Conservation (phyloP, 2,113 vertebrate species). For the Neopipo cinnamomea region DNA sequence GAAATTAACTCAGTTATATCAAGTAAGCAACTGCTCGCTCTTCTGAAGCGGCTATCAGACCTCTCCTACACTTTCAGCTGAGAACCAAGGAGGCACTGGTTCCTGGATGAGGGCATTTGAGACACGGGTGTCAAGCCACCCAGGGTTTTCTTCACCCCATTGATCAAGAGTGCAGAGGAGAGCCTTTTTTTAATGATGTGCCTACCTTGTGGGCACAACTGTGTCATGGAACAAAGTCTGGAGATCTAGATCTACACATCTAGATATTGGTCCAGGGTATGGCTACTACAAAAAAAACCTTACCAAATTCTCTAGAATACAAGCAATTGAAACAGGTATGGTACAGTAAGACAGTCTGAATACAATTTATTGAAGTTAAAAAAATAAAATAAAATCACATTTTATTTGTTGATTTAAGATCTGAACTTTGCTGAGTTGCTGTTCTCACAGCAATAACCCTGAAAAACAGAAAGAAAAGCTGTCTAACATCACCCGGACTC, state of each 20-base stretch:
- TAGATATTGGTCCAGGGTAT: background rate
- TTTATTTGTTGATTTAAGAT: background rate
- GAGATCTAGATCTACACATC: background rate
- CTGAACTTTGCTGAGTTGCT: background rate
- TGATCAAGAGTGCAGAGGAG: background rate
- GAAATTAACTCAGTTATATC: background rate
- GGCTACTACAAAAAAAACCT: background rate
- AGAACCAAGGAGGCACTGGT: background rate
- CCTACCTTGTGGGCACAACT: background rate
- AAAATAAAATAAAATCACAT: background rate
- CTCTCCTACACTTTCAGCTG: background rate
- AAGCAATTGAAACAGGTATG: background rate
- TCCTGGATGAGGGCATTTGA: background rate
- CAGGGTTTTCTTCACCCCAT: background rate
- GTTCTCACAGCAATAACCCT: background rate
- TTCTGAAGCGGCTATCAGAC: background rate
- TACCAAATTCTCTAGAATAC: background rate
- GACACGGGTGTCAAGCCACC: background rate
- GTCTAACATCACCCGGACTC: background rate
- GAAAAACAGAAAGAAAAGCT: background rate
- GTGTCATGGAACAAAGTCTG: background rate
- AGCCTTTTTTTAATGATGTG: background rate
- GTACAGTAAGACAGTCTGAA: background rate
- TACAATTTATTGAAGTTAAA: background rate
- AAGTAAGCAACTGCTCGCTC: background rate